These are phyloP conservation scores for Listrodromus nycthemerus DNA, from an alignment of 2,888 invertebrate species.

Conservation along the genomic window DNA sequence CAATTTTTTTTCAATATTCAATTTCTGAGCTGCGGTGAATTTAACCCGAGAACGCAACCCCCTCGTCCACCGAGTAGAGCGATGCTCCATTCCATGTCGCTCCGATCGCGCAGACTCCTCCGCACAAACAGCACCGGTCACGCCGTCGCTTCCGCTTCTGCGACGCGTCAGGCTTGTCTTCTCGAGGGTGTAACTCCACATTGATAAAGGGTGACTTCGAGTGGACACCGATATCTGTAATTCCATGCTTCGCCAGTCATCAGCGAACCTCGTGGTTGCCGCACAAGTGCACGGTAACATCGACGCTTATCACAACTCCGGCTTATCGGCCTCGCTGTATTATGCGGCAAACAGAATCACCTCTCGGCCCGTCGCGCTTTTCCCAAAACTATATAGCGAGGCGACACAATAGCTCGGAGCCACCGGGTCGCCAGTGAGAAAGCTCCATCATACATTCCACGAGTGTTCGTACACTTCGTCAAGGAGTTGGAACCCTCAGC, in stretches of 20 bases:
- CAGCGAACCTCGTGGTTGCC: background rate
- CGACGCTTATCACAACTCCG: constrained; percentile 46
- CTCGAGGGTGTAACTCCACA: constrained; percentile 43
- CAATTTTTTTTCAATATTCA: too few species aligned
- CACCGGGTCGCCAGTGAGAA: constrained; percentile 1
- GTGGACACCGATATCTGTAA: constrained; percentile 55
- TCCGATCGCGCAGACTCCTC: background rate
- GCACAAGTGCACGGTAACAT: background rate
- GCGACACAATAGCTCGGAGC: constrained; percentile 24
- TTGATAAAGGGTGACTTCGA: constrained; percentile 57
- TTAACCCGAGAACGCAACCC: too few species aligned
- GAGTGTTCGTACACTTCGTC: constrained; percentile 52
- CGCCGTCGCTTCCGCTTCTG: constrained; percentile 36
- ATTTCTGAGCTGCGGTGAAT: too few species aligned
- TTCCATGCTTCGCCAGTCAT: constrained; percentile 52
- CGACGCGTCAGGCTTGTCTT: constrained; percentile 47
- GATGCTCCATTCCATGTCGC: background rate
- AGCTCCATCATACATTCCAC: constrained; percentile 47
- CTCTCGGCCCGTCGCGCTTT: constrained; percentile 22
- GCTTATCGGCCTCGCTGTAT: background rate
- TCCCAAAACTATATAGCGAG: constrained; percentile 6
- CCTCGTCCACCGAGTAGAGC: too few species aligned
- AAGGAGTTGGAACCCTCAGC: constrained; percentile 43
- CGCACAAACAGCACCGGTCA: constrained; percentile 40
- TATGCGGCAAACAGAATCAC: background rate